Conservation (phyloP, 2,888 invertebrate species). For the Brachyopa scutellaris region DNA sequence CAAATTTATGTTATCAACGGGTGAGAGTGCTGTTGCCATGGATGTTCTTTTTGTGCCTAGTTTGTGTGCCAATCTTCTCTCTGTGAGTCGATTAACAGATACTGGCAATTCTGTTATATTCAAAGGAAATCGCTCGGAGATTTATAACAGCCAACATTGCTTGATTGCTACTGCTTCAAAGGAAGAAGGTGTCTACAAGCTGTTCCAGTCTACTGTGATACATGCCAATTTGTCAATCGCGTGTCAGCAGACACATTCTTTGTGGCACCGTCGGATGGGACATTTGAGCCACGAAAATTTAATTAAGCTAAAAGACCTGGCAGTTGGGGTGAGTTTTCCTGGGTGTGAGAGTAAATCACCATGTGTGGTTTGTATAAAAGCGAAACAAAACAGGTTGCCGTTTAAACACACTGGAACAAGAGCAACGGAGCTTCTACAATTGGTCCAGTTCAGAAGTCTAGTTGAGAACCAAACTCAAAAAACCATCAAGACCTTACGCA, state of each 20-base stretch:
- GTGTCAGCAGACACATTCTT: background rate
- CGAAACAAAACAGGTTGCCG: background rate
- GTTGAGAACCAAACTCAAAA: slow-evolving; percentile 64
- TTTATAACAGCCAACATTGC: background rate
- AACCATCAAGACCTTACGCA: slow-evolving; percentile 22
- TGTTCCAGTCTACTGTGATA: background rate
- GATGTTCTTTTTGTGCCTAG: slow-evolving; percentile 14
- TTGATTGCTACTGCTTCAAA: slow-evolving; percentile 7
- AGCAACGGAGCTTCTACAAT: slow-evolving; percentile 20
- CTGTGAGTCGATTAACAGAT: slow-evolving; percentile 21
- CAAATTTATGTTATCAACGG: background rate
- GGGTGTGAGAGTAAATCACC: background rate
- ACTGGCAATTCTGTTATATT: slow-evolving; percentile 10
- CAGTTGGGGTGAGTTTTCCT: background rate
- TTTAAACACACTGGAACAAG: slow-evolving; percentile 16
- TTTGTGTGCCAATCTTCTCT: slow-evolving; percentile 21
- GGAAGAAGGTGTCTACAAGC: slow-evolving; percentile 6
- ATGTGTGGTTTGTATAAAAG: slow-evolving; percentile 5
- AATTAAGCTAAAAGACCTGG: background rate
- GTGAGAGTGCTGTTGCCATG: background rate
- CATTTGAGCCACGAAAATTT: background rate
- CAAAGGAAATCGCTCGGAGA: background rate
- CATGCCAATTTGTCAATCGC: slow-evolving; percentile 1
- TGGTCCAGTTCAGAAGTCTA: slow-evolving; percentile 39
- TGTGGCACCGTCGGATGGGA: slow-evolving; percentile 25